phyloP scores from a whole-genome alignment of 2,888 invertebrate species.

The Linnaemya vulpina region DNA sequence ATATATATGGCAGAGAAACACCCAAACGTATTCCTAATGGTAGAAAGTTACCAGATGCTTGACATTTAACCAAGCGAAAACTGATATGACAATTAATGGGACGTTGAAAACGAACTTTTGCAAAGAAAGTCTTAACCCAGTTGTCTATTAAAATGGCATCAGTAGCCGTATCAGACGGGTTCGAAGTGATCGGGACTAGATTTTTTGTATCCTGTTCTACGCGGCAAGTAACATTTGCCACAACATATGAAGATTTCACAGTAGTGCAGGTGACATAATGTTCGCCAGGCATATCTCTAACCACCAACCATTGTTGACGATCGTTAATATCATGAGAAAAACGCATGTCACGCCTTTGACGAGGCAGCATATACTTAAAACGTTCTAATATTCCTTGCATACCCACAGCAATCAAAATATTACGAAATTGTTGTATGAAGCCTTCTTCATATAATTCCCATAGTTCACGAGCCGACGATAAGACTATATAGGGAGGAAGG shows the following conservation, averaged over 20 bases:
- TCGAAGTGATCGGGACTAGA: slow-evolving; percentile 84
- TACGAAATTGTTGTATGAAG: slow-evolving; percentile 80
- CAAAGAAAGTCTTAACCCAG: slow-evolving; percentile 89
- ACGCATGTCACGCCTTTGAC: slow-evolving; percentile 86
- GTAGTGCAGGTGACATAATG: slow-evolving; percentile 93
- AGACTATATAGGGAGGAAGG: slow-evolving; percentile 87
- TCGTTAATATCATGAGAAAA: slow-evolving; percentile 86
- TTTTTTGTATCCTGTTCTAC: slow-evolving; percentile 87
- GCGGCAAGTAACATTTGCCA: slow-evolving; percentile 91
- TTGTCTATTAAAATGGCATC: slow-evolving; percentile 85
- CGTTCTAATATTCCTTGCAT: slow-evolving; percentile 89
- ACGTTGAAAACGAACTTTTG: slow-evolving; percentile 86
- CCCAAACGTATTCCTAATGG: slow-evolving; percentile 90
- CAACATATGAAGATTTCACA: slow-evolving; percentile 89
- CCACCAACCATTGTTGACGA: slow-evolving; percentile 90
- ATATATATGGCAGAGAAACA: slow-evolving; percentile 91
- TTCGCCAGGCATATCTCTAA: slow-evolving; percentile 89
- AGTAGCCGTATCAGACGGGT: slow-evolving; percentile 84
- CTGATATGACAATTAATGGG: slow-evolving; percentile 91
- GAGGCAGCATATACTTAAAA: slow-evolving; percentile 88
- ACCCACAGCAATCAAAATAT: slow-evolving; percentile 90
- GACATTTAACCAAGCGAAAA: slow-evolving; percentile 88
- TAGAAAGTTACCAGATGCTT: slow-evolving; percentile 84
- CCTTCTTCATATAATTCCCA: slow-evolving; percentile 86
- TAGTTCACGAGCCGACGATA: slow-evolving; percentile 88